Evolutionary conservation across 2,113 vertebrate genomes (phyloP).

Genomic region (Siniperca knerii): DNA sequence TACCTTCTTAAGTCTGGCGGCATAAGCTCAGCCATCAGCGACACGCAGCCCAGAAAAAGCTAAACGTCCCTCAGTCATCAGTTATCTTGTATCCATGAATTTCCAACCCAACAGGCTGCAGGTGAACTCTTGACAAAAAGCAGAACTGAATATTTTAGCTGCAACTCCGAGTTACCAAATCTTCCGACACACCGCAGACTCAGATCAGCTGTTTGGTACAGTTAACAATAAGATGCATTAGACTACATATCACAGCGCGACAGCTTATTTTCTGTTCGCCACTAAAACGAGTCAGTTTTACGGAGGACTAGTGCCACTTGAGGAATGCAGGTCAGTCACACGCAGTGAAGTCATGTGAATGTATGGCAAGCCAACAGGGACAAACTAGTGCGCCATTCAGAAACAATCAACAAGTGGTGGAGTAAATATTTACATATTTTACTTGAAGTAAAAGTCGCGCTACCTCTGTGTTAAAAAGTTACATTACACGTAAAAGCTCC

Average conservation of each 20-base stretch:
- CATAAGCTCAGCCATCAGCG: conserved; percentile 72
- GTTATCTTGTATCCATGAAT: conserved; percentile 22
- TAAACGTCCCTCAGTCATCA: background rate
- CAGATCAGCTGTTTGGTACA: background rate
- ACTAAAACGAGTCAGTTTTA: background rate
- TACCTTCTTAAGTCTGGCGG: conserved; percentile 70
- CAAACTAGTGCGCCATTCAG: conserved; percentile 54
- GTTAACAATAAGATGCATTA: background rate
- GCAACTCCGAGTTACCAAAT: background rate
- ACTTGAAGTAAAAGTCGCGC: background rate
- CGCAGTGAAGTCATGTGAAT: conserved; percentile 84
- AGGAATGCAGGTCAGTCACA: conserved; percentile 83
- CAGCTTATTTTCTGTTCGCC: background rate
- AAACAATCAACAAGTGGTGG: background rate
- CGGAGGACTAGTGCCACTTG: background rate
- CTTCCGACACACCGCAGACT: background rate
- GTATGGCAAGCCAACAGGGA: conserved; percentile 63
- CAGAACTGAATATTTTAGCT: background rate
- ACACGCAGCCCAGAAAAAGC: background rate
- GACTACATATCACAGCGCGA: background rate
- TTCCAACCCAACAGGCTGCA: background rate
- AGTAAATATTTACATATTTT: background rate
- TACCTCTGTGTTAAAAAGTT: background rate
- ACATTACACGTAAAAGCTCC: too few relatives aligned
- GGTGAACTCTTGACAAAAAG: background rate